Evolutionary conservation across 2,113 vertebrate genomes (phyloP), one percentile per base, ranked within the genome.

Genomic region (Pygoscelis adeliae): DNA sequence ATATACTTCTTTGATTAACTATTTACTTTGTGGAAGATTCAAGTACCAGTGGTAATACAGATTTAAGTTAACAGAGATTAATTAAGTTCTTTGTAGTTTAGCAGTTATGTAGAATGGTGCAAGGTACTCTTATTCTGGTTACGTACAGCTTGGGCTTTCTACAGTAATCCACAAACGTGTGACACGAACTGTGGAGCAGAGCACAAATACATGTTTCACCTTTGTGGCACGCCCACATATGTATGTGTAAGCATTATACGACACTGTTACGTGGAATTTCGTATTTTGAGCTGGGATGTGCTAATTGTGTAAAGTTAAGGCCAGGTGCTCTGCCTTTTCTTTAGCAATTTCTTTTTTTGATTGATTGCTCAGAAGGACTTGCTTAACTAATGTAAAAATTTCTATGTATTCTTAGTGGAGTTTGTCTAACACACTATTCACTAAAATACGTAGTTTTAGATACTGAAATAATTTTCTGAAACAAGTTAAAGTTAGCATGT

Each of bases 241-340:
- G 10, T 14, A 16, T 6, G 4, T 40, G 42, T 36, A 42, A 65
- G 63, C 11, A 15, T 34, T 36, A 22, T 15, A 40, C 0, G 1
- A 8, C 9, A 5, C 50, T 52, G 15, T 4, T 59, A 21, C 0
- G 7, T 21, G 22, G 30, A 38, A 61, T 36, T 47, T 58, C 12
- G 1, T 34, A 13, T 34, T 47, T 46, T 49, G 40, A 72, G n/a
- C 52, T 67, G 47, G n/a, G 27, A 55, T 20, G 3, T 74, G 17
- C 36, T 86, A 53, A 26, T 15, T 74, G 11, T 40, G 42, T 42
- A 42, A 38, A 69, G 46, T 15, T 27, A 47, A 53, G 22, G 42
- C 52, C 13, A 53, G 27, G 9, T 71, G 47, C 11, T 91, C 44
- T 89, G 32, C n/a, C 34, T 91, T 67, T 63, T 59, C 38, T 52